Evolutionary conservation across 2,888 invertebrate genomes (phyloP).

Genomic region (Lasioglossum morio): DNA sequence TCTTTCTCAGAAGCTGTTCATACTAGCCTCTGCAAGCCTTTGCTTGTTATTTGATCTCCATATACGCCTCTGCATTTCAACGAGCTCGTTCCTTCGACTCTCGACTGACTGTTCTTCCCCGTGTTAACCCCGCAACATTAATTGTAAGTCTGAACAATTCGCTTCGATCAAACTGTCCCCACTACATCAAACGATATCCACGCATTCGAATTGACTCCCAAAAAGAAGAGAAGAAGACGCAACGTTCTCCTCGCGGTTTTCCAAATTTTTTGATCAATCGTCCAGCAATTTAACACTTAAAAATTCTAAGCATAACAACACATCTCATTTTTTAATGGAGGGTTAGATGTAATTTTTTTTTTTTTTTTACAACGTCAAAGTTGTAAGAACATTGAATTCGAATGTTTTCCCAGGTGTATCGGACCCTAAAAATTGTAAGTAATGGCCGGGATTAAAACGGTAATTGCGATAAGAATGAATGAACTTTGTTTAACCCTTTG

Average conservation of each 20-base stretch:
- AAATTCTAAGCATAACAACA: too few relatives aligned
- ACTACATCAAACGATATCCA: not conserved
- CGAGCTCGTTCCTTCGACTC: constrained; percentile 3
- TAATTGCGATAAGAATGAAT: too few relatives aligned
- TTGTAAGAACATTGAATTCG: too few relatives aligned
- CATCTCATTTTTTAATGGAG: too few relatives aligned
- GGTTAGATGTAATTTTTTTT: too few relatives aligned
- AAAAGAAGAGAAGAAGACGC: not conserved
- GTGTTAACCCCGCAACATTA: not conserved
- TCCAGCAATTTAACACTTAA: too few relatives aligned
- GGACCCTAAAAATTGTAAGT: too few relatives aligned
- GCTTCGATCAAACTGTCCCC: not conserved
- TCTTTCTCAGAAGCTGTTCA: constrained; percentile 41
- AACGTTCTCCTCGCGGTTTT: not conserved
- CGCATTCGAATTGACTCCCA: not conserved
- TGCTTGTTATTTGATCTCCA: constrained; percentile 14
- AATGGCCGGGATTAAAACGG: too few relatives aligned
- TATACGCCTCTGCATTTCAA: not conserved
- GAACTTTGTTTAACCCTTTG: too few relatives aligned
- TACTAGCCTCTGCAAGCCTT: constrained; percentile 9
- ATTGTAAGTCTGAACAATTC: not conserved
- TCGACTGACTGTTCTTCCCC: not conserved
- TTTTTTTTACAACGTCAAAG: too few relatives aligned
- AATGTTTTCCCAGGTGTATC: too few relatives aligned
- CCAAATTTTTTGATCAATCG: not conserved